Evolutionary conservation across 2,797 vertebrate genomes (phyloP), one percentile per base, ranked within the genome.

Genomic region (Forpus xanthops): DNA sequence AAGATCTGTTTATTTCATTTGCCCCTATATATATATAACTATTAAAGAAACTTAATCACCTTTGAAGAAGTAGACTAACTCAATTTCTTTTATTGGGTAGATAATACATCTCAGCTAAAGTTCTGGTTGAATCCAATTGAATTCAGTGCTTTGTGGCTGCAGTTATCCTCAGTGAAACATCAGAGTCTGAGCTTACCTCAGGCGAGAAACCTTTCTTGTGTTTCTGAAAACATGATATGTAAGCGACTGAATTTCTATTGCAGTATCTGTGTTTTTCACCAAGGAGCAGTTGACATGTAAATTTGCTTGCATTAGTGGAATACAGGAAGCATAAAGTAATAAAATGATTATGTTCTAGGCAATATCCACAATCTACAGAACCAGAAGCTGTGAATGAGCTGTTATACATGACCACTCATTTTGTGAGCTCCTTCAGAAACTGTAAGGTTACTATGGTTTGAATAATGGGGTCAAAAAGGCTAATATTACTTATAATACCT

Each of bases 21-120:
- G 39, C 25, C 49, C 8, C 8, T 53, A 13, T 0, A 0, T 70
- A 13, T 39, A 65, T 44, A 19, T 76, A 2, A 65, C 7, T 70
- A 61, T 56, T 76, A 33, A 52, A 12, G 12, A 53, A 76, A 44
- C 6, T 30, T 84, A 41, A 42, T 31, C 1, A 1, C 56, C 62
- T 61, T 61, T 71, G 3, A 4, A 55, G 55, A 89, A 67, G n/a
- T 35, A 30, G 55, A 41, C 28, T 65, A 15, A 60, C 55, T 52
- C 12, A 6, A 23, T 70, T 56, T 79, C 5, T 11, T 53, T 74
- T 84, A 31, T 27, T 71, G 27, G 39, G 6, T 42, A 37, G 30
- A 27, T 52, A 66, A n/a, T n/a, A n/a, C n/a, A n/a, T n/a, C n/a
- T n/a, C n/a, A n/a, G n/a, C n/a, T n/a, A n/a, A n/a, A n/a, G n/a